Evolutionary conservation across 1,140 invertebrate genomes (phyloP).

Genomic region (Eufriesea mexicana): DNA sequence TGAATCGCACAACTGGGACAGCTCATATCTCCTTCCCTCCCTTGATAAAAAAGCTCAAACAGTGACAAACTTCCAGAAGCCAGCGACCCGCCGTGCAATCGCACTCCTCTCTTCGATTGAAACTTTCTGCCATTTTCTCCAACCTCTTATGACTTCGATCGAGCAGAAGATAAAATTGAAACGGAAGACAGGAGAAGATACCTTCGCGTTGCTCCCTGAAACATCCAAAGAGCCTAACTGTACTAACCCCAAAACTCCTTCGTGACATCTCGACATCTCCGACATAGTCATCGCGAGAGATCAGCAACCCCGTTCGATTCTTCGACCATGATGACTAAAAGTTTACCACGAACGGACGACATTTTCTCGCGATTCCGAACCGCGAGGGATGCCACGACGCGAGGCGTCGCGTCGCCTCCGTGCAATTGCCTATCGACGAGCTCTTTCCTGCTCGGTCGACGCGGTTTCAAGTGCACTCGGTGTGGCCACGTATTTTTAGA

Average conservation of each 20-base stretch:
- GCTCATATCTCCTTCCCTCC: background rate
- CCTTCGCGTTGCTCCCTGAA: too few species aligned
- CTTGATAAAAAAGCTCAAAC: background rate
- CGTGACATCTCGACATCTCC: background rate
- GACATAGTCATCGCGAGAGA: too few species aligned
- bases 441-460: background rate
- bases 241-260: background rate
- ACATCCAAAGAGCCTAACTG: background rate
- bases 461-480: slow-evolving; percentile 71
- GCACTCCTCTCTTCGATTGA: background rate
- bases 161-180: background rate
- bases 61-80: slow-evolving; percentile 3
- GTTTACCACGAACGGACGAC: too few species aligned
- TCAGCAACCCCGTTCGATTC: too few species aligned
- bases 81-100: background rate
- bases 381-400: slow-evolving; percentile 4
- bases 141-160: background rate
- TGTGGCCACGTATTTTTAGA: slow-evolving; percentile 74
- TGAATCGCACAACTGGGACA: slow-evolving; percentile 7
- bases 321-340: too few species aligned
- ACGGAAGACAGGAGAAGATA: background rate
- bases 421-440: slow-evolving; percentile 48
- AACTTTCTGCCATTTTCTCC: background rate
- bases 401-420: slow-evolving; percentile 19
- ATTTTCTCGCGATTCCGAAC: too few species aligned